These are phyloP conservation scores for Chiroxiphia lanceolata DNA, from an alignment of 2,797 vertebrate genomes.

Conservation along the genomic window DNA sequence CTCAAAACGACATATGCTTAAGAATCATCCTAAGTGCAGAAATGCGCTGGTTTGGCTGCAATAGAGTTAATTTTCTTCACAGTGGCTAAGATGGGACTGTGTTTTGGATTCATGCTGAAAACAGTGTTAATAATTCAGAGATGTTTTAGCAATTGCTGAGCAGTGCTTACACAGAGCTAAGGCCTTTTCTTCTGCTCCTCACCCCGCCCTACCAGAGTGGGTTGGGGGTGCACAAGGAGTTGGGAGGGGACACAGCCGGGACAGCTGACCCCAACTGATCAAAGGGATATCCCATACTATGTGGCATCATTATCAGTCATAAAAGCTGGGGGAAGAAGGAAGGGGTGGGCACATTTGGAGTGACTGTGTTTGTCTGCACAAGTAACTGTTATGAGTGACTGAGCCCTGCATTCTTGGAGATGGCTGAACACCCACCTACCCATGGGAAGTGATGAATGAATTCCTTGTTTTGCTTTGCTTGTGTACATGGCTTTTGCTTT, in stretches of 20 bases:
- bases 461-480: not conserved
- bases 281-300: not conserved
- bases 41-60: not conserved
- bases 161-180: not conserved
- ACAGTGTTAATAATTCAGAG: not conserved
- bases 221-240: not conserved
- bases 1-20: not conserved
- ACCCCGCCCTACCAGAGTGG: not conserved
- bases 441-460: not conserved
- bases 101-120: not conserved
- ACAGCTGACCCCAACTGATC: not conserved
- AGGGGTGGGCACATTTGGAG: not conserved
- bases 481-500: not conserved
- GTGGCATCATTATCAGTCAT: not conserved
- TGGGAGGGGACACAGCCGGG: not conserved
- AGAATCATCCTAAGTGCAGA: not conserved
- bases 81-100: not conserved
- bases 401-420: not conserved
- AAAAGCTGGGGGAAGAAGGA: not conserved
- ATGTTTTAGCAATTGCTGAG: not conserved
- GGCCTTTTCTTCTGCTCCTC: not conserved
- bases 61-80: not conserved
- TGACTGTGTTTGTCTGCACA: not conserved
- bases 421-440: not conserved
- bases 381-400: fast-evolving